phyloP scores from a whole-genome alignment of 2,113 vertebrate species.

The Chaenogobius annularis region DNA sequence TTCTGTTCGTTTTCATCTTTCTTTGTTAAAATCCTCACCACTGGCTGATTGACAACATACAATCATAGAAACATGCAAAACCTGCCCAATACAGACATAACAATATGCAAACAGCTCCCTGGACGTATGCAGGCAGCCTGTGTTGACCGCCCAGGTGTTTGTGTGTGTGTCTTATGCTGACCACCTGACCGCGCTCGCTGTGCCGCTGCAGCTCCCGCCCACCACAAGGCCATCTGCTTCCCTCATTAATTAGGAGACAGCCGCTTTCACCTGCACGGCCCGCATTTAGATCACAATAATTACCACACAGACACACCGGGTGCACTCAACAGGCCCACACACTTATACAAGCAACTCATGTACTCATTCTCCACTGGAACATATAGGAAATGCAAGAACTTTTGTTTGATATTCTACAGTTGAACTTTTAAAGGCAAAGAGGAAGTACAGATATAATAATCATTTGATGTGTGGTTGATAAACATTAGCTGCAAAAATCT shows the following conservation, averaged over 20 bases:
- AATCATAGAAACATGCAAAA: not conserved
- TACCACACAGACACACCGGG: conserved; percentile 59
- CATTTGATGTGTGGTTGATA: not conserved
- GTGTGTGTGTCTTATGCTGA: conserved; percentile 62
- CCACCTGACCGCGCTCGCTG: conserved; percentile 73
- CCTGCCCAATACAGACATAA: not conserved
- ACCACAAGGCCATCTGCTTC: conserved; percentile 78
- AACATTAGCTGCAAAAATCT: no score
- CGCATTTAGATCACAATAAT: conserved; percentile 80
- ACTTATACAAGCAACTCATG: conserved; percentile 19
- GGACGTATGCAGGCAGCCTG: conserved; percentile 34
- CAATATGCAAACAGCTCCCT: conserved; percentile 16
- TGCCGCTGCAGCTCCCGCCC: conserved; percentile 67
- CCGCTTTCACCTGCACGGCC: conserved; percentile 81
- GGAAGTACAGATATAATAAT: not conserved
- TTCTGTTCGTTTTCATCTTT: no score
- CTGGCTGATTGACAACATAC: not conserved
- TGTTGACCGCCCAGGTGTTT: conserved; percentile 73
- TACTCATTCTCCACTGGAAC: not conserved
- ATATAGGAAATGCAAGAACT: not conserved
- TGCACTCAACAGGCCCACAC: conserved; percentile 46
- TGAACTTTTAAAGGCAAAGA: not conserved
- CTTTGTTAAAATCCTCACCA: not conserved
- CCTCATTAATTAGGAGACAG: conserved; percentile 79
- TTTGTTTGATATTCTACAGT: not conserved